Evolutionary conservation across 2,888 invertebrate genomes (phyloP), one percentile per base, ranked within the genome.

Genomic region (Masnerella sp.): DNA sequence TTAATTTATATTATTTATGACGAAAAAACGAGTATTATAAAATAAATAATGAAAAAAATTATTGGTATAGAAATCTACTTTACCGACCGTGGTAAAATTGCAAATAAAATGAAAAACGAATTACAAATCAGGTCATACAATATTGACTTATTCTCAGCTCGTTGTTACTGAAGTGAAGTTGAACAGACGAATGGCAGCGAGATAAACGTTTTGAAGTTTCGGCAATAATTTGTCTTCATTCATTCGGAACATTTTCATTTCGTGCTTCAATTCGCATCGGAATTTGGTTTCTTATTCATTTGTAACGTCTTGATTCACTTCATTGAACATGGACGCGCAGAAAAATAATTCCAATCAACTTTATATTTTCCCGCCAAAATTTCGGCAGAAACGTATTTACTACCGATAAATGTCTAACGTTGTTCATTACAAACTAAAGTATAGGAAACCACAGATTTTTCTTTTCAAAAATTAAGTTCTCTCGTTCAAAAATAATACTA

Each of bases 181-280:
- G 20, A 43, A 51, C 25, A 20, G 68, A 38, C 59, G 43, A 59
- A 59, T 49, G 52, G 68, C 58, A 45, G 8, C 9, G 9, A 67
- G 14, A 42, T 34, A 34, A 34, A n/a, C 25, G 34, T 34, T 11
- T 42, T 18, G 11, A 42, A 42, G 5, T 43, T 59, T 22, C 15
- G 45, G 9, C 14, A 18, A 32, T 32, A 49, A 12, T 18, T 34
- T 11, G 34, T 34, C 11, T 11, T 11, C 58, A 47, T 5, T 51
- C 64, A 64, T 64, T 62, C 30, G 30, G 30, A 32, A 58, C 58
- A 62, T 43, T 58, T 51, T 58, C 70, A 71, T 71, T 51, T 64
- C 64, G 38, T 64, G 70, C 64, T 71, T 56, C 36, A 51, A 51
- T 64, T 64, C 28, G 25, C 51, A 30, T 30, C 32, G 14, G 64